A percentile compares a stretch with the other conserved stretches of the same genome.
Conservation (phyloP, 2,797 vertebrate species). For the Emys orbicularis region DNA sequence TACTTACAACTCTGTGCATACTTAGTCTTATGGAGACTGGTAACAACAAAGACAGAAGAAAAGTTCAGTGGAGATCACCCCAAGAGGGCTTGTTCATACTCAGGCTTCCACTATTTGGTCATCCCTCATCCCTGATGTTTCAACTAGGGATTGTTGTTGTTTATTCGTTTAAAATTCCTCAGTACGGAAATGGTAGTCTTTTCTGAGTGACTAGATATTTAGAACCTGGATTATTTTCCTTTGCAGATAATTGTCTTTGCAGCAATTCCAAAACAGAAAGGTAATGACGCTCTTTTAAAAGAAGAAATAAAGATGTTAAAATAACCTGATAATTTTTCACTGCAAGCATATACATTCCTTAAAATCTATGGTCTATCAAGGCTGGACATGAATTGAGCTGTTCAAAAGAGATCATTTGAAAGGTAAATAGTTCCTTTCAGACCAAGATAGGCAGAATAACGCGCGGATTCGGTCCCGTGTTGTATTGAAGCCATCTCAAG, state of each 20-base stretch:
- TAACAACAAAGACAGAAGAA: no score
- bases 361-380: background rate
- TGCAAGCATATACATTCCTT: background rate
- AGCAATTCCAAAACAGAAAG: background rate
- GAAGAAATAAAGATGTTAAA: background rate
- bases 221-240: background rate
- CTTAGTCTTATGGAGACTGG: background rate
- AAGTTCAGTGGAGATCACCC: background rate
- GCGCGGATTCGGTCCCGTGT: background rate
- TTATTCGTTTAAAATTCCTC: background rate
- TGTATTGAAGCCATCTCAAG: background rate
- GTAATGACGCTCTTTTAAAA: background rate
- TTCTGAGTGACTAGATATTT: background rate
- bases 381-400: background rate
- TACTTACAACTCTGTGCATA: background rate
- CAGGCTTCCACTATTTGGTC: background rate
- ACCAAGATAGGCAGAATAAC: background rate
- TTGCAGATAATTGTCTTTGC: background rate
- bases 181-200: background rate
- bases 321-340: background rate
- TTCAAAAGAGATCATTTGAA: background rate
- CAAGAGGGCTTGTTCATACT: background rate
- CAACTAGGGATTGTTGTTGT: accelerated
- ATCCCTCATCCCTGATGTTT: background rate
- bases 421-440: background rate